Conservation (phyloP, 2,888 invertebrate genomes). For the Itoplectis maculator region DNA sequence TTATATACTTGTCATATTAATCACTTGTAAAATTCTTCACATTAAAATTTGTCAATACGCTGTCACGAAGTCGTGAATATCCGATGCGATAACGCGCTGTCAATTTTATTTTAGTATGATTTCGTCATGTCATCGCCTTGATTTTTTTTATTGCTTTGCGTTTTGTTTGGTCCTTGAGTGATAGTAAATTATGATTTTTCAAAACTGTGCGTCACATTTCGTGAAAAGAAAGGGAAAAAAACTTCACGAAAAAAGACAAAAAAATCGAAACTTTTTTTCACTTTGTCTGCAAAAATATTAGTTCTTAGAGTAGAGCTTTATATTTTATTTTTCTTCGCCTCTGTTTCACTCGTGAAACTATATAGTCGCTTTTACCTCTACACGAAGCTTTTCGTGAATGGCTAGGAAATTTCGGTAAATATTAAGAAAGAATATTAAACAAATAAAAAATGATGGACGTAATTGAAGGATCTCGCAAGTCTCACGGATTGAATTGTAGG, state of each 20-base stretch:
- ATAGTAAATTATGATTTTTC: constrained; percentile 34
- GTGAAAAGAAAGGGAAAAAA: constrained; percentile 34
- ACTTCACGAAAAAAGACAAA: constrained; percentile 43
- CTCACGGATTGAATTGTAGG: constrained; percentile 20
- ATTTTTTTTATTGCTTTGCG: constrained; percentile 17
- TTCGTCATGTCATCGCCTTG: constrained; percentile 20
- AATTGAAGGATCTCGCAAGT: constrained; percentile 1
- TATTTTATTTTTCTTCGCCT: constrained; percentile 53
- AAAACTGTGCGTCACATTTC: constrained; percentile 9
- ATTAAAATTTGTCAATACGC: constrained; percentile 11
- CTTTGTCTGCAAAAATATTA: constrained; percentile 56
- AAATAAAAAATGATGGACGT: constrained; percentile 22
- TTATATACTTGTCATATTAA: constrained; percentile 1
- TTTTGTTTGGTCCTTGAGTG: constrained; percentile 15
- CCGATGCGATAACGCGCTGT: constrained; percentile 18
- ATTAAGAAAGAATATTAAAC: constrained; percentile 9
- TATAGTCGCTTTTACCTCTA: constrained; percentile 57
- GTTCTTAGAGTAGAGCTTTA: constrained; percentile 57
- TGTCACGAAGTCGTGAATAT: constrained; percentile 10
- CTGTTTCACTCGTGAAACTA: constrained; percentile 55
- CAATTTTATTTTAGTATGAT: constrained; percentile 28
- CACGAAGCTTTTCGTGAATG: constrained; percentile 55
- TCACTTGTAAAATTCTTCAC: constrained; percentile 10
- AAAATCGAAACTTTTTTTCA: constrained; percentile 37
- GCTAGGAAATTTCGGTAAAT: constrained; percentile 37